Conservation (phyloP, 2,797 vertebrate species). For the Rhincodon typus region DNA sequence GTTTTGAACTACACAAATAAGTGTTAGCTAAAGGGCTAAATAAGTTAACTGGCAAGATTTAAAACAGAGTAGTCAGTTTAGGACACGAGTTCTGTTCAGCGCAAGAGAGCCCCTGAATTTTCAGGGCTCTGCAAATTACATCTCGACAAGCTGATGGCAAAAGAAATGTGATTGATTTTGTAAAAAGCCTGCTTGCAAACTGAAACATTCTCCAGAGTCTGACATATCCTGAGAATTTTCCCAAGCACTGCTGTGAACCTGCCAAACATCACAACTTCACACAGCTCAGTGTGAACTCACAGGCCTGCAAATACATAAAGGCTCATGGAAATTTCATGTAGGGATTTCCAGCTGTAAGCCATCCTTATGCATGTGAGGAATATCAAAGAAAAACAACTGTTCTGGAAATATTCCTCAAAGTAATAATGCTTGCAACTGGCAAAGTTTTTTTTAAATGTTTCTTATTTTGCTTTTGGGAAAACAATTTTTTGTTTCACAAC, state of each 20-base stretch:
- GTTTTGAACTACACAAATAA: background rate
- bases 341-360: constrained; percentile 23
- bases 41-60: background rate
- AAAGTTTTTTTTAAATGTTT: background rate
- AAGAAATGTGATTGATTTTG: background rate
- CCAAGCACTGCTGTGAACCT: constrained; percentile 24
- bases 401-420: background rate
- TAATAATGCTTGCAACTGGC: background rate
- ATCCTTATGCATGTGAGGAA: background rate
- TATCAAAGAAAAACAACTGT: constrained; percentile 30
- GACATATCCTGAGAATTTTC: constrained; percentile 13
- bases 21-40: background rate
- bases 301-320: background rate
- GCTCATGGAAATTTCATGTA: background rate
- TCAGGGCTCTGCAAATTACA: background rate
- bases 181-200: background rate
- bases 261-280: constrained; percentile 24
- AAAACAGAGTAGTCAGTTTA: background rate
- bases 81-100: background rate
- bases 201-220: constrained; percentile 12
- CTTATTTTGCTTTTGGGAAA: background rate
- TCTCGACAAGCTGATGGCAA: background rate
- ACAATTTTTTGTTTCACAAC: background rate
- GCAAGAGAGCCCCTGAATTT: background rate
- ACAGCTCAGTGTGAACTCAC: constrained; percentile 27